Evolutionary conservation across 2,797 vertebrate species (phyloP).

Genomic region (Scolopax bukidnonensis): DNA sequence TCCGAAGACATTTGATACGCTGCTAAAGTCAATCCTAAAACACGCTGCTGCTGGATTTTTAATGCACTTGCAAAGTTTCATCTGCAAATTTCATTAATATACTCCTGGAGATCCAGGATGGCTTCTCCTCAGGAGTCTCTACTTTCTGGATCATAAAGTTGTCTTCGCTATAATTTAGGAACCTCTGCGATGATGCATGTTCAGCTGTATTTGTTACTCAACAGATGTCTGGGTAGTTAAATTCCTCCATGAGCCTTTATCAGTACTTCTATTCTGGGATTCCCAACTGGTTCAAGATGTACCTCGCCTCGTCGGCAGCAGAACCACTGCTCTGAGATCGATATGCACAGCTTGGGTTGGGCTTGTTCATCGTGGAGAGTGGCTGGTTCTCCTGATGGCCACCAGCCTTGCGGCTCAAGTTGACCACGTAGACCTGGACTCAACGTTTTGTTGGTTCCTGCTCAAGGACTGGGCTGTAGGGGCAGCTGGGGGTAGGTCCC

Average conservation of each 20-base stretch:
- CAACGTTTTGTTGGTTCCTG: not conserved
- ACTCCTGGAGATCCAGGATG: constrained; percentile 61
- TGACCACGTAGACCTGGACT: not conserved
- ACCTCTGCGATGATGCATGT: constrained; percentile 77
- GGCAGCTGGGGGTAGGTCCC: not conserved
- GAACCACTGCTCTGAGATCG: not conserved
- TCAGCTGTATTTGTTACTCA: constrained; percentile 78
- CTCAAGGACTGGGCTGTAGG: not conserved
- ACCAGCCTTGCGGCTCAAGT: not conserved
- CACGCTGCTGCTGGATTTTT: not conserved
- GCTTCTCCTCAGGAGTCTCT: constrained; percentile 72
- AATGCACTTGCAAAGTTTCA: constrained; percentile 43
- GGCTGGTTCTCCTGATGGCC: not conserved
- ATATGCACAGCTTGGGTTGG: not conserved
- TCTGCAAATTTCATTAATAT: constrained; percentile 68
- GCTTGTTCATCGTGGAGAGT: not conserved
- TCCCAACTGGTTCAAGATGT: constrained; percentile 69
- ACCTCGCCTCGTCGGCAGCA: not conserved
- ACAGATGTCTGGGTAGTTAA: constrained; percentile 79
- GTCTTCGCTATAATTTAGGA: constrained; percentile 78
- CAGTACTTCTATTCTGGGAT: constrained; percentile 64
- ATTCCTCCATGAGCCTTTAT: constrained; percentile 73
- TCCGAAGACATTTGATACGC: not conserved
- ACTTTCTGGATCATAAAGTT: constrained; percentile 76
- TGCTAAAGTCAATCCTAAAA: not conserved